phyloP scores from a whole-genome alignment of 2,888 invertebrate genomes.

The Pandemis heparana region DNA sequence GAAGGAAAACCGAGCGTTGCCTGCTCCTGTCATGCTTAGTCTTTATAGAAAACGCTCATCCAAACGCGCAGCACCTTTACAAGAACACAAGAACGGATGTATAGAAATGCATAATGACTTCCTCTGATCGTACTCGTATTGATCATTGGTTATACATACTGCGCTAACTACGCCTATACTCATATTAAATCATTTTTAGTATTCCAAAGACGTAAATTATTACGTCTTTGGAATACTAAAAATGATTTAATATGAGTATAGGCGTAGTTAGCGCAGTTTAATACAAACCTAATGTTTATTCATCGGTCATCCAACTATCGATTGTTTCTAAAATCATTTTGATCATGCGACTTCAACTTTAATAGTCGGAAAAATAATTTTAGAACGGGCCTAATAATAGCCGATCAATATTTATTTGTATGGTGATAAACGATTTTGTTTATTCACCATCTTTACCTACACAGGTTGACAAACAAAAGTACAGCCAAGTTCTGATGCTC shows the following conservation, averaged over 20 bases:
- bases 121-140: constrained; percentile 22
- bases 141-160: background rate
- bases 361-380: background rate
- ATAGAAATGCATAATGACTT: constrained; percentile 30
- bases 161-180: constrained; percentile 7
- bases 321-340: constrained; percentile 13
- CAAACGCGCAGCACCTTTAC: background rate
- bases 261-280: constrained; percentile 1
- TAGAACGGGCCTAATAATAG: background rate
- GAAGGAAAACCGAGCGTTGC: no score
- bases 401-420: background rate
- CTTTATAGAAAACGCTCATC: background rate
- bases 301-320: constrained; percentile 17
- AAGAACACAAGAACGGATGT: constrained; percentile 37
- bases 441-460: no score
- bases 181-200: constrained; percentile 9
- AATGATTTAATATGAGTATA: constrained; percentile 7
- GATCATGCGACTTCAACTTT: constrained; percentile 2
- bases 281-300: constrained; percentile 31
- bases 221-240: constrained; percentile 23
- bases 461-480: no score
- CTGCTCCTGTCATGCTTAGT: no score
- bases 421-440: background rate
- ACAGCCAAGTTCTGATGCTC: no score
- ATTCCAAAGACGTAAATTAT: constrained; percentile 20